Evolutionary conservation across 2,888 invertebrate genomes (phyloP).

Genomic region (Ophioninae sp.): DNA sequence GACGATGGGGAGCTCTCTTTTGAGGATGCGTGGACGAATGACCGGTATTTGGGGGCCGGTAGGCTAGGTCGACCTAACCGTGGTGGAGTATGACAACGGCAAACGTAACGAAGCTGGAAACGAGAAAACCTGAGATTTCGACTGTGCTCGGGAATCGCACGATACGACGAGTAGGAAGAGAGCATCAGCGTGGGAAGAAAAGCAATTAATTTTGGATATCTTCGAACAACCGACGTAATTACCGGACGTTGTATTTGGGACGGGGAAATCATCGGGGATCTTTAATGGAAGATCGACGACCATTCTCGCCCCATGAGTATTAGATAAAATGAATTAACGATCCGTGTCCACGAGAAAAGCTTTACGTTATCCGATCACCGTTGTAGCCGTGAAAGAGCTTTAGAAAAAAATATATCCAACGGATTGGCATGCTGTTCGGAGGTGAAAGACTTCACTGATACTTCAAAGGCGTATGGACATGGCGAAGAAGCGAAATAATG

Average conservation of each 20-base stretch:
- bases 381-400: conserved; percentile 14
- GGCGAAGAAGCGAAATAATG: conserved; percentile 31
- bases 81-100: conserved; percentile 48
- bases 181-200: conserved; percentile 61
- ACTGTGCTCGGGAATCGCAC: conserved; percentile 6
- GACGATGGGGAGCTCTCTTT: conserved; percentile 46
- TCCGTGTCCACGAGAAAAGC: neutral
- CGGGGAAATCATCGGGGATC: conserved; percentile 31
- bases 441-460: conserved; percentile 8
- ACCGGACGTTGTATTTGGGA: conserved; percentile 2
- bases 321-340: conserved; percentile 43
- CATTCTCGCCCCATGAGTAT: conserved; percentile 18
- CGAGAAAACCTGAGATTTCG: conserved; percentile 44
- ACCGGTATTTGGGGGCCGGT: conserved; percentile 74
- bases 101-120: conserved; percentile 47
- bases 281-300: conserved; percentile 36
- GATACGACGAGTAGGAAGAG: conserved; percentile 39
- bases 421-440: neutral
- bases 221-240: conserved; percentile 18
- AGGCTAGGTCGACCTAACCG: conserved; percentile 58
- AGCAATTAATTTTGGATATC: conserved; percentile 44
- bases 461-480: conserved; percentile 34
- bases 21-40: conserved; percentile 73
- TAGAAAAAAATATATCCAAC: neutral
- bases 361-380: conserved; percentile 1